Evolutionary conservation across 35 echinoderm and acorn worm species (phyloP), one percentile per base, ranked within the genome.

Genomic region (Patiria miniata): DNA sequence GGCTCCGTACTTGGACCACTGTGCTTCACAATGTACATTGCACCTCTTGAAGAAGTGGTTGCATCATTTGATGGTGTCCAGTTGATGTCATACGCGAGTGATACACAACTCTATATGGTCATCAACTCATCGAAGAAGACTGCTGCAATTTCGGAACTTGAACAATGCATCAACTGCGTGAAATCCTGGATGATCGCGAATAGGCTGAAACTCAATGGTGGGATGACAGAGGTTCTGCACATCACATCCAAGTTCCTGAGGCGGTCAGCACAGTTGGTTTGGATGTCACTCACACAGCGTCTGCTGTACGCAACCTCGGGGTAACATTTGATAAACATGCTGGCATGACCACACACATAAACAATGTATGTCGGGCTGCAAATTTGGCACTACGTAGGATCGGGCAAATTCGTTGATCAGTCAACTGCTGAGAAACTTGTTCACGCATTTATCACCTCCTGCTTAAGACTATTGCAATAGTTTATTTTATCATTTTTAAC

Each of bases 21-120:
- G 39, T 22, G 54, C 12, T 93, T 93, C 36, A 90, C 79, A 36
- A 51, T 97, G 85, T 90, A 97, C 77, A 90, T 55, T 6, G 50
- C 86, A 30, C 89, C 89, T 32, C 77, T 91, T 40, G 83, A 61
- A 57, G 83, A 91, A 19, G 39, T 87, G 30, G 68, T 88, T 59
- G 39, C 47, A 60, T 5, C 36, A 39, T 81, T 55, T 87, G 79
- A 86, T 32, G 36, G 47, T 36, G 40, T 69, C 47, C 61, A 79
- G 40, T 17, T 87, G 17, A 87, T 88, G 68, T 52, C 68, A 0
- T 93, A 93, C 36, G 91, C 86, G 8, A 81, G 88, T 89, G 91
- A 93, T 36, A 93, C 79, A 17, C 85, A 93, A 19, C 28, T 87
- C 9, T 87, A 92, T 42, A 33, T 93, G 54, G 30, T 81, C 16